Conservation (phyloP, 2,113 vertebrate genomes). For the Ceyx melanurus region DNA sequence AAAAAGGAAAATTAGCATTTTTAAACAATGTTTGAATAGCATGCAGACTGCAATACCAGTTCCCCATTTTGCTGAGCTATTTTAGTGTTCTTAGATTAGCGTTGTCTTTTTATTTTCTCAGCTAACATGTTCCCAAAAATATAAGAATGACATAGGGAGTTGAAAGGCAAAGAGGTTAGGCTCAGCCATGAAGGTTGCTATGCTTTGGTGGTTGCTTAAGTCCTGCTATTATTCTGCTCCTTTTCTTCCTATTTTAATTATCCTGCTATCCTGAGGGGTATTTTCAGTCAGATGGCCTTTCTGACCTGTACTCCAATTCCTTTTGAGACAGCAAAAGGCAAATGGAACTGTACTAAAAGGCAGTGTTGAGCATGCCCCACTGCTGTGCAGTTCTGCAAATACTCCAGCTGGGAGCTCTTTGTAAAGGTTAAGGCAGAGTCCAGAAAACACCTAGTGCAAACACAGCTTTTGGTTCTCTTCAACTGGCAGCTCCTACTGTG, state of each 20-base stretch:
- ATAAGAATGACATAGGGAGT: neutral
- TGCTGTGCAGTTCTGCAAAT: neutral
- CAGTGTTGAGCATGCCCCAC: neutral
- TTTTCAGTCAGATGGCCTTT: conserved; percentile 37
- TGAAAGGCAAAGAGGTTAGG: conserved; percentile 24
- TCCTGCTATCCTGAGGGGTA: neutral
- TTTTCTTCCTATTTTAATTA: conserved; percentile 33
- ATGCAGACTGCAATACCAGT: neutral
- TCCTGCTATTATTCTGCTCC: neutral
- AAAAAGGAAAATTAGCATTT: neutral
- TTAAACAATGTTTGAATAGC: conserved; percentile 26
- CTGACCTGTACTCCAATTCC: conserved; percentile 9
- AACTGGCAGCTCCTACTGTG: neutral
- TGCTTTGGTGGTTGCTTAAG: neutral
- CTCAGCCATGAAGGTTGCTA: neutral
- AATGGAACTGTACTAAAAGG: neutral
- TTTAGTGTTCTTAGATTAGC: neutral
- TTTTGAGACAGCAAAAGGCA: conserved; percentile 25
- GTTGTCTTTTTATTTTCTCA: neutral
- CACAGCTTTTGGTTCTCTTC: neutral
- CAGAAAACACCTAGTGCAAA: neutral
- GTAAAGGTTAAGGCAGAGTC: conserved; percentile 1
- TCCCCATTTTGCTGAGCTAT: neutral
- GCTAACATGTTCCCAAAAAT: neutral
- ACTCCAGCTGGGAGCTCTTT: conserved; percentile 27